These are phyloP conservation scores for Drosophila tropicalis DNA, from an alignment of 1,140 invertebrate species.

Conservation along the genomic window DNA sequence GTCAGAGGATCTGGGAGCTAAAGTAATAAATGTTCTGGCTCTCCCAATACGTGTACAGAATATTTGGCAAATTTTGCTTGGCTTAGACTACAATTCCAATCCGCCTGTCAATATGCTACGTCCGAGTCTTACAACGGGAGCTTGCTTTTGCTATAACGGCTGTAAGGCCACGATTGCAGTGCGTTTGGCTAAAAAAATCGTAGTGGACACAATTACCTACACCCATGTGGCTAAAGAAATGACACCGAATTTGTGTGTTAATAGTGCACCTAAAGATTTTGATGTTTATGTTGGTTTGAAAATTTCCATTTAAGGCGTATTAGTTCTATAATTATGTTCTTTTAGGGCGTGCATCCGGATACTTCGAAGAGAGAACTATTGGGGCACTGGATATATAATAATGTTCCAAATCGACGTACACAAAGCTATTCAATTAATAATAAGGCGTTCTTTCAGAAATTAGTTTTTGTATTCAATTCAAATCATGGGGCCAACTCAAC, in stretches of 20 bases:
- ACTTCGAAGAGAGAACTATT: slow-evolving; percentile 17
- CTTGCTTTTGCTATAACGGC: slow-evolving; percentile 64
- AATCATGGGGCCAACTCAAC: slow-evolving; percentile 63
- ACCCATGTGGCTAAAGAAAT: slow-evolving; percentile 60
- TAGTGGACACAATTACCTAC: slow-evolving; percentile 53
- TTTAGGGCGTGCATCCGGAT: slow-evolving; percentile 28
- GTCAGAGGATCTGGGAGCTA: slow-evolving; percentile 59
- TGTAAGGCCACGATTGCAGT: slow-evolving; percentile 43
- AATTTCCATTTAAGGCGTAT: neutral
- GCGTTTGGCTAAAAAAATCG: slow-evolving; percentile 52
- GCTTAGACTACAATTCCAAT: slow-evolving; percentile 65
- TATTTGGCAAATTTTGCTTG: slow-evolving; percentile 46
- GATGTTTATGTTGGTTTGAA: slow-evolving; percentile 57
- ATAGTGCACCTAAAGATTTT: slow-evolving; percentile 72
- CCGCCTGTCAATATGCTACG: slow-evolving; percentile 67
- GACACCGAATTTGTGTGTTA: slow-evolving; percentile 45
- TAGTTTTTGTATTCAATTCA: slow-evolving; percentile 41
- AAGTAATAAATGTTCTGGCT: slow-evolving; percentile 41
- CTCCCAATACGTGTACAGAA: slow-evolving; percentile 36
- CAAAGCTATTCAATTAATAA: slow-evolving; percentile 34
- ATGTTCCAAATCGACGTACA: slow-evolving; percentile 34
- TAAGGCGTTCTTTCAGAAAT: neutral
- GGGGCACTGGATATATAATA: slow-evolving; percentile 38
- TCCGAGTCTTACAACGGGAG: slow-evolving; percentile 48
- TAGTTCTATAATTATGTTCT: neutral